Evolutionary conservation across 2,888 invertebrate genomes (phyloP), one percentile per base, ranked within the genome.

Genomic region (Acrobasis consociella): DNA sequence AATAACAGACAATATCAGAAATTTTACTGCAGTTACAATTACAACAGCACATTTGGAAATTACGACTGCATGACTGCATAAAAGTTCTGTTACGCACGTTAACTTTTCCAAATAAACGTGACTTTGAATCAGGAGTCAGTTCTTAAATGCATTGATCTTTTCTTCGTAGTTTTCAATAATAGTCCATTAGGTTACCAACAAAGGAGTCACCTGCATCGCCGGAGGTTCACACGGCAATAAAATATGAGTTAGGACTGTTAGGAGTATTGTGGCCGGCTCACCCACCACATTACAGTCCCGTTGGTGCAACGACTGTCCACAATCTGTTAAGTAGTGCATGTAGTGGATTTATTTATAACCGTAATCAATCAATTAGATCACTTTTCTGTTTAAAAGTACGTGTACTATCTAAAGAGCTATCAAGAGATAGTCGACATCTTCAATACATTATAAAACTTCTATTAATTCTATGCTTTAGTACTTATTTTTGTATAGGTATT

Each of bases 201-300:
- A 84, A 76, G 64, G 70, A 68, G 65, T 66, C 78, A 78, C 80
- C 80, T 78, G 78, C 76, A 73, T 69, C 60, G 63, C 64, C 69
- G 70, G 70, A 73, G 70, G 78, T 86, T 86, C 86, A 83, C 86
- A 86, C 80, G 84, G 76, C 74, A 74, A 81, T 85, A 84, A 82
- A 81, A 73, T 79, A 77, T 73, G 69, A 75, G 70, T 76, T 77
- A 74, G 72, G 53, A 52, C 15, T 16, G 49, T 76, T 76, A 74
- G 72, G 53, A 52, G 11, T 16, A 53, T 61, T 61, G 50, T 60
- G 42, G 16, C 58, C 58, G 39, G 39, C 22, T 42, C 42, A 39
- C n/a, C 42, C 31, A 39, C 16, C 22, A 52, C 51, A 60, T 60
- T 42, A 15, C n/a, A 10, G 51, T 60, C 39, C 60, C 60, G 60